phyloP scores from a whole-genome alignment of 2,888 invertebrate species.

The Euplexia lucipara region DNA sequence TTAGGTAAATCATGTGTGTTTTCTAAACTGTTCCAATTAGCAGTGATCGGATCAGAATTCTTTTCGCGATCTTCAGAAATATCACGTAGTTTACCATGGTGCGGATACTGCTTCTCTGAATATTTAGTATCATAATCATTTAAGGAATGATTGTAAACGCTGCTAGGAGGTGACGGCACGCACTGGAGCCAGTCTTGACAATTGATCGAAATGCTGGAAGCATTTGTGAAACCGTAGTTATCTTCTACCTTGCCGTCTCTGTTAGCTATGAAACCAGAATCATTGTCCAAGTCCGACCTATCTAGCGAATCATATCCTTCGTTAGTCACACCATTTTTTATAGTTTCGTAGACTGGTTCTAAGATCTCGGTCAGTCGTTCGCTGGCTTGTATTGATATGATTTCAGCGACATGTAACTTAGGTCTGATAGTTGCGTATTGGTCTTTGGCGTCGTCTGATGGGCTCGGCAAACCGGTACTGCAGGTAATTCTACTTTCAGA shows the following conservation, averaged over 20 bases:
- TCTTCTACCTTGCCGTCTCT: slow-evolving; percentile 74
- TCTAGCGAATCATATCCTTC: slow-evolving; percentile 80
- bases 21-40: slow-evolving; percentile 49
- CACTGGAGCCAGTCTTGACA: slow-evolving; percentile 84
- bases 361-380: slow-evolving; percentile 85
- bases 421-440: slow-evolving; percentile 75
- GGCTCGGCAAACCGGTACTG: slow-evolving; percentile 78
- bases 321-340: slow-evolving; percentile 77
- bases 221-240: slow-evolving; percentile 81
- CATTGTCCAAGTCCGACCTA: slow-evolving; percentile 73
- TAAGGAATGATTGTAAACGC: slow-evolving; percentile 80
- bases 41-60: slow-evolving; percentile 56
- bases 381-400: slow-evolving; percentile 85
- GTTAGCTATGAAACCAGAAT: slow-evolving; percentile 75
- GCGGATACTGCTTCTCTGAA: slow-evolving; percentile 72
- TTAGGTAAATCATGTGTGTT: slow-evolving; percentile 30
- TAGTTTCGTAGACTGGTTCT: slow-evolving; percentile 86
- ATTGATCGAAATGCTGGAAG: slow-evolving; percentile 82
- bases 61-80: slow-evolving; percentile 61
- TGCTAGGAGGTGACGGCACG: slow-evolving; percentile 77
- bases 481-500: slow-evolving; percentile 81
- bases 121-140: slow-evolving; percentile 75
- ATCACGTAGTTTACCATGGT: slow-evolving; percentile 67
- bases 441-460: slow-evolving; percentile 72
- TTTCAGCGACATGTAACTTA: slow-evolving; percentile 86